Percentiles rank a stretch among this genome's conserved stretches.
Evolutionary conservation across 2,888 invertebrate species (phyloP).

Genomic region (Dynastes hyllus): DNA sequence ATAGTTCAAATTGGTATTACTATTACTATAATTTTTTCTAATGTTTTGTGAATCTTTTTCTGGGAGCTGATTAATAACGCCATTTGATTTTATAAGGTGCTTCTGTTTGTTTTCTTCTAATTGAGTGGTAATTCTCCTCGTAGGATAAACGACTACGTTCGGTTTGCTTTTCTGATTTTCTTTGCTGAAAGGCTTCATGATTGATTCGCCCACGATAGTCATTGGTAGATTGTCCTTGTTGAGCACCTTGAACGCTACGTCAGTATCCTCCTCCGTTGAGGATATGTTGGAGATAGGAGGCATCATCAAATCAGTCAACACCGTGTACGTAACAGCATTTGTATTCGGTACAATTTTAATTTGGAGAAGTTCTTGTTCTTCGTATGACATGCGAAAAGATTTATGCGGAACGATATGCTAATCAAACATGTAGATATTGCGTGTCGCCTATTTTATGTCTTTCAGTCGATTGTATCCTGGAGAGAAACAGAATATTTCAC

Average conservation of each 20-base stretch:
- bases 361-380: slow-evolving; percentile 1
- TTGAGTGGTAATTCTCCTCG: slow-evolving; percentile 68
- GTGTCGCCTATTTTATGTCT: neutral
- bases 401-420: too few relatives aligned
- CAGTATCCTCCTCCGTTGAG: slow-evolving; percentile 64
- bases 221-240: slow-evolving; percentile 70
- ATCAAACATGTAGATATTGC: neutral
- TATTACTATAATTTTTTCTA: slow-evolving; percentile 69
- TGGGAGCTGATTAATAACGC: slow-evolving; percentile 60
- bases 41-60: slow-evolving; percentile 64
- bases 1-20: slow-evolving; percentile 70
- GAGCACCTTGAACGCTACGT: slow-evolving; percentile 69
- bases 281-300: slow-evolving; percentile 58
- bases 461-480: slow-evolving; percentile 1
- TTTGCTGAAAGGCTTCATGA: slow-evolving; percentile 68
- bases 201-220: slow-evolving; percentile 65
- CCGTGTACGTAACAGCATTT: slow-evolving; percentile 31
- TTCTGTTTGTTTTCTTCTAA: slow-evolving; percentile 65
- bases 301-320: slow-evolving; percentile 54
- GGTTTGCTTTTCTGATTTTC: slow-evolving; percentile 70
- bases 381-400: slow-evolving; percentile 1
- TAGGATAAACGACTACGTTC: slow-evolving; percentile 75
- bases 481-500: neutral
- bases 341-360: slow-evolving; percentile 1
- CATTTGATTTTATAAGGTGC: slow-evolving; percentile 67